Base-by-base conservation (phyloP, 2,113 vertebrate species). In the Chloropsis hardwickii region DNA sequence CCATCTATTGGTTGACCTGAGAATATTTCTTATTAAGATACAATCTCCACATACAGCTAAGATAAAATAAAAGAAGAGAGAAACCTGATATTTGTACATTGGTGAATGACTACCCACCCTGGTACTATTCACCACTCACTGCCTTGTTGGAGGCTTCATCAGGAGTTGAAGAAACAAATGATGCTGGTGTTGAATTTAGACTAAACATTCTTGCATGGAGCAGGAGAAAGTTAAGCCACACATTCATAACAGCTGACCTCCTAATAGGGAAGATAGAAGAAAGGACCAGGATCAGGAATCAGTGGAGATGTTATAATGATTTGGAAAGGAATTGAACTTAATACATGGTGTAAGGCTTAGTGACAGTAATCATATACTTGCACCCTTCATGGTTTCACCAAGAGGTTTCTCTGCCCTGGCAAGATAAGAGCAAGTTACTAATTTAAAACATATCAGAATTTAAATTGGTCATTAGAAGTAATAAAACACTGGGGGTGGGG, bases 291-390 rank as follows among this genome's bases (percentile, higher is more conserved):
- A 57, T 72, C 17, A 37, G n/a, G 31, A 67, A n/a, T 1, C 4
- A 56, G 2, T 3, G 37, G 28, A 21, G 13, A 70, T 6, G 0
- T 40, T 60, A 12, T 11, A 50, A 11, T 16, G 8, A 61, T 58
- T 31, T 40, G 18, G 37, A 64, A 77, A 64, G 12, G 11, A 11
- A n/a, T 1, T 28, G 27, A 70, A 35, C 3, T 37, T 39, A 27
- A 35, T 23, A 27, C 2, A 2, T 1, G 2, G 4, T 1, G 0
- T 21, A 62, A 14, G 21, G 4, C 5, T 8, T 35, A 15, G 9
- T 33, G 20, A 14, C 25, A 47, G 12, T 62, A 78, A 33, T 3
- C 6, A 21, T 39, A 20, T 5, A 21, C 4, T n/a, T 54, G 17
- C 33, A 58, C 13, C 2, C 11, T 31, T 65, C 4, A 10, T 6